Evolutionary conservation across 2,113 vertebrate genomes (phyloP).

Genomic region (Poecilia latipinna): DNA sequence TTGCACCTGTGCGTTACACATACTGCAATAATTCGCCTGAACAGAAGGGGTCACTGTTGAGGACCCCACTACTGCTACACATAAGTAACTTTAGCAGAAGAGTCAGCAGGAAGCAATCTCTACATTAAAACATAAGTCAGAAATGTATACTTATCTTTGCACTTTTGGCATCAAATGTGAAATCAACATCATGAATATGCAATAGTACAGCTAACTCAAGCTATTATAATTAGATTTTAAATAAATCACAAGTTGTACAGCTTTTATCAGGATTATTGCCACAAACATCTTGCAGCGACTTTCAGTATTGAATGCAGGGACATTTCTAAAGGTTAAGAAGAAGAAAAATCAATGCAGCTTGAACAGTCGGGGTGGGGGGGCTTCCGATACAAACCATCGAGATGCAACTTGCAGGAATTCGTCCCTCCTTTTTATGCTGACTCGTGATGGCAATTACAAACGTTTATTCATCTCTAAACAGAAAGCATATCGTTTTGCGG

Average conservation of each 20-base stretch:
- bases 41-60: background rate
- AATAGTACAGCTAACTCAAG: background rate
- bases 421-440: background rate
- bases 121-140: background rate
- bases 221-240: background rate
- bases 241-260: background rate
- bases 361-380: background rate
- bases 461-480: conserved; percentile 13
- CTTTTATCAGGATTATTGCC: background rate
- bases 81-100: background rate
- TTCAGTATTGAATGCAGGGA: background rate
- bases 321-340: background rate
- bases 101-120: background rate
- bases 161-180: background rate
- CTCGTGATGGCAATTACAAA: conserved; percentile 9
- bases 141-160: background rate
- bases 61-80: background rate
- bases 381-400: background rate
- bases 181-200: background rate
- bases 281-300: too few relatives aligned
- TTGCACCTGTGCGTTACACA: background rate
- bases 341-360: background rate
- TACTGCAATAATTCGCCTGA: background rate
- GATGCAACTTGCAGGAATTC: background rate
- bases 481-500: background rate